A percentile compares a stretch with the other conserved stretches of the same genome.
These are phyloP conservation scores for Dromas ardeola DNA, from an alignment of 2,113 vertebrate genomes.

Conservation along the genomic window DNA sequence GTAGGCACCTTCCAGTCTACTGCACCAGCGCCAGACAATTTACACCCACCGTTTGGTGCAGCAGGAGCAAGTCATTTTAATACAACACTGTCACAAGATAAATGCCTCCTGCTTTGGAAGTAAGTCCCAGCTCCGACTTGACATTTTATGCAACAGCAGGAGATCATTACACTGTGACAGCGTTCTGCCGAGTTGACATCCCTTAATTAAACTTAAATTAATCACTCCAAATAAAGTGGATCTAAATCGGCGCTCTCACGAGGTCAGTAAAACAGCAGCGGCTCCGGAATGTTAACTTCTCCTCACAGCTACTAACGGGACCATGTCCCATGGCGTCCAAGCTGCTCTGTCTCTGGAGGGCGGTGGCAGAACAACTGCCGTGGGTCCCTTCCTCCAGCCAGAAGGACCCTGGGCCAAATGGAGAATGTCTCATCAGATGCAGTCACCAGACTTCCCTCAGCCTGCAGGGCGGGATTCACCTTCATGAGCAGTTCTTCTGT, in stretches of 20 bases:
- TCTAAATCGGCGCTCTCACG: slow-evolving; percentile 29
- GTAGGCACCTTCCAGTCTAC: slow-evolving; percentile 49
- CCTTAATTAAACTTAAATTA: slow-evolving; percentile 69
- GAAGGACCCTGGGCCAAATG: neutral
- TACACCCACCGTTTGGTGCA: slow-evolving; percentile 49
- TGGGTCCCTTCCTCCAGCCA: neutral
- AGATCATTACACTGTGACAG: slow-evolving; percentile 68
- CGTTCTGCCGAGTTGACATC: slow-evolving; percentile 52
- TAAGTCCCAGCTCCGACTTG: slow-evolving; percentile 50
- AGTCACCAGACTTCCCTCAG: neutral
- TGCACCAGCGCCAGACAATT: slow-evolving; percentile 58
- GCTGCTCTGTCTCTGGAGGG: neutral
- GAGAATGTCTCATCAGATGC: neutral
- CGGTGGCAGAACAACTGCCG: fast-evolving
- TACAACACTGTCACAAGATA: slow-evolving; percentile 57
- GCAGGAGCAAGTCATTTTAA: slow-evolving; percentile 64
- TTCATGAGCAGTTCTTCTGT: neutral
- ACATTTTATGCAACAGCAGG: slow-evolving; percentile 68
- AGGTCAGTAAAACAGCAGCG: slow-evolving; percentile 22
- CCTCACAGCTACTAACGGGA: neutral
- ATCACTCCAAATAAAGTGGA: slow-evolving; percentile 56
- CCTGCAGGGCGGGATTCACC: neutral
- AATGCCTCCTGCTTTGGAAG: slow-evolving; percentile 59
- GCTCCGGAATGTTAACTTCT: neutral
- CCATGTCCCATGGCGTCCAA: neutral